Conservation (phyloP, 1,140 invertebrate genomes). For the Cylas formicarius region DNA sequence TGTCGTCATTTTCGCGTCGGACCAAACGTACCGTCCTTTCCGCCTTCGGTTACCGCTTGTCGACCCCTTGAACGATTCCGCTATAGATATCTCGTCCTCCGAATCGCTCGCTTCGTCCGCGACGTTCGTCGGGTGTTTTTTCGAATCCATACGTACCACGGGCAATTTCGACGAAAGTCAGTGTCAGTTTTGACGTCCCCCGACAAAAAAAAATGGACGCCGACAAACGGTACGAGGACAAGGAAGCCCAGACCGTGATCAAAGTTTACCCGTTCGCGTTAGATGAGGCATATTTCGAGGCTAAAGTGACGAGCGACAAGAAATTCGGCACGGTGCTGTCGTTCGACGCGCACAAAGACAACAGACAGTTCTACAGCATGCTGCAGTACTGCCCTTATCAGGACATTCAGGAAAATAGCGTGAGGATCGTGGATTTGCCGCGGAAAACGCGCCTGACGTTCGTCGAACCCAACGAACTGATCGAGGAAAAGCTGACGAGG, state of each 20-base stretch:
- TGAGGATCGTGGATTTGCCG: conserved; percentile 18
- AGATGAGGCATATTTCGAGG: conserved; percentile 2
- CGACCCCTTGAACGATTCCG: no score
- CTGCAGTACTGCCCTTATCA: conserved; percentile 22
- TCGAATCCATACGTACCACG: no score
- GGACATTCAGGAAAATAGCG: conserved; percentile 22
- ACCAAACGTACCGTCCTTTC: no score
- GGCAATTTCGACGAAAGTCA: no score
- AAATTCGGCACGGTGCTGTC: conserved; percentile 21
- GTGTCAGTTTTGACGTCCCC: no score
- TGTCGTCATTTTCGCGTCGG: no score
- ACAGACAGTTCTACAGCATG: conserved; percentile 16
- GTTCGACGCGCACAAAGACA: conserved; percentile 19
- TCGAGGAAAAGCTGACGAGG: neutral
- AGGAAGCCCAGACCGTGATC: conserved; percentile 23
- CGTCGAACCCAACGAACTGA: neutral
- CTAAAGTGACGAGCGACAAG: conserved; percentile 17
- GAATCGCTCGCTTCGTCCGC: no score
- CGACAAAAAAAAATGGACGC: no score
- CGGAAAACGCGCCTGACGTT: conserved; percentile 23
- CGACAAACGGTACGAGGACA: conserved; percentile 11
- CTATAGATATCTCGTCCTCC: no score
- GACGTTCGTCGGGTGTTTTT: no score
- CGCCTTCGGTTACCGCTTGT: no score
- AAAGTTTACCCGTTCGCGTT: conserved; percentile 23